A percentile compares a stretch with the other conserved stretches of the same genome.
Evolutionary conservation across 2,797 vertebrate species (phyloP).

Genomic region (Halcyon leucocephala): DNA sequence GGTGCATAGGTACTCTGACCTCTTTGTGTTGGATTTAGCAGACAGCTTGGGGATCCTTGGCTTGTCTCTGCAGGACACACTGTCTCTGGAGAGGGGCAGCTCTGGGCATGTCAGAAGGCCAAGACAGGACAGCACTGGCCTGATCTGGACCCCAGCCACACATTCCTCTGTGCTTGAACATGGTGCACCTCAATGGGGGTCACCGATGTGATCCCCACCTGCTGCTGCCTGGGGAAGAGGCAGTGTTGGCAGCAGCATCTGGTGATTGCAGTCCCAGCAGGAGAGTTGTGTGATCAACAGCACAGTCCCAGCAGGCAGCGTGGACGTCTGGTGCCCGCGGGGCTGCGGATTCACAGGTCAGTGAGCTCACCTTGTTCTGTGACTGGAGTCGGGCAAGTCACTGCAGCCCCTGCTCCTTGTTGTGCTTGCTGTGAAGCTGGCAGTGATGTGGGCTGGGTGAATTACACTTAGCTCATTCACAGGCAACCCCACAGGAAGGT

Average conservation of each 20-base stretch:
- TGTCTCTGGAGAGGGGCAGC: neutral
- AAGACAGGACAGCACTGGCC: neutral
- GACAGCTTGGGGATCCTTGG: neutral
- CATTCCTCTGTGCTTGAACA: neutral
- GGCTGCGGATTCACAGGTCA: neutral
- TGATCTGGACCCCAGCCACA: neutral
- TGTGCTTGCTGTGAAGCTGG: accelerated
- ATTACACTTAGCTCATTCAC: neutral
- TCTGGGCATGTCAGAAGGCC: neutral
- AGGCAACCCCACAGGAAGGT: neutral
- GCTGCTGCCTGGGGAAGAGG: neutral
- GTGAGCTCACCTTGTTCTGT: neutral
- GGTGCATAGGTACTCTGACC: neutral
- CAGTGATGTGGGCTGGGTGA: neutral
- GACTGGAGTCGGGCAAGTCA: accelerated
- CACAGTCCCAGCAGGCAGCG: neutral
- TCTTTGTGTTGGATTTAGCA: neutral
- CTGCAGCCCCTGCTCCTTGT: neutral
- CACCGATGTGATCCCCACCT: accelerated
- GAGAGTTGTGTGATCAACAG: neutral
- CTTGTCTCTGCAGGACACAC: neutral
- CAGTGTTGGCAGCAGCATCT: neutral
- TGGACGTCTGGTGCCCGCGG: accelerated
- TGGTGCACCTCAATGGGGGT: neutral
- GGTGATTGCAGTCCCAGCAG: accelerated